phyloP scores from a whole-genome alignment of 2,797 vertebrate species.

The Rhinoraja longicauda region DNA sequence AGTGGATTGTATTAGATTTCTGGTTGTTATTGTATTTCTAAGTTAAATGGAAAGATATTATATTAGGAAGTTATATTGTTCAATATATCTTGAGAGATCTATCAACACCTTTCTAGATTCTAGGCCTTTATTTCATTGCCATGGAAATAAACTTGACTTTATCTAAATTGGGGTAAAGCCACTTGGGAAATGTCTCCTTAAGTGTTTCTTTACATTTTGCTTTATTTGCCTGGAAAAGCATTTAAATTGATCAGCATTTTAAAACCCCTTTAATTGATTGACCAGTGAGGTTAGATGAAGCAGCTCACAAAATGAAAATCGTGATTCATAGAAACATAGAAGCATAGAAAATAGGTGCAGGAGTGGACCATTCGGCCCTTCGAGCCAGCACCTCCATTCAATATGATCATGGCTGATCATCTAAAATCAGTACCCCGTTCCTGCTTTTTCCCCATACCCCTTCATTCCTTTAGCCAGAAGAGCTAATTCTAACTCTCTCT shows the following conservation, averaged over 20 bases:
- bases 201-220: not conserved
- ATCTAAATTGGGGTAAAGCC: not conserved
- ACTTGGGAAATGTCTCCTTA: not conserved
- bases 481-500: too few species aligned
- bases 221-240: not conserved
- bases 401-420: too few species aligned
- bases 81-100: not conserved
- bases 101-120: not conserved
- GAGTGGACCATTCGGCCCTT: too few species aligned
- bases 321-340: not conserved
- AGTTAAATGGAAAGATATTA: constrained; percentile 45
- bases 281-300: not conserved
- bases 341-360: too few species aligned
- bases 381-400: too few species aligned
- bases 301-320: not conserved
- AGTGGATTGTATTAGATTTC: constrained; percentile 49
- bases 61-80: not conserved
- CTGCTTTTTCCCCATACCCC: too few species aligned
- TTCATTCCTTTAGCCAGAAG: too few species aligned
- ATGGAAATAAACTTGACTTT: not conserved
- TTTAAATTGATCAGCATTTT: not conserved
- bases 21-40: constrained; percentile 50
- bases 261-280: not conserved
- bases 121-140: not conserved
- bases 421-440: too few species aligned